Evolutionary conservation across 2,797 vertebrate genomes (phyloP).

Genomic region (Catostomus latipinnis): DNA sequence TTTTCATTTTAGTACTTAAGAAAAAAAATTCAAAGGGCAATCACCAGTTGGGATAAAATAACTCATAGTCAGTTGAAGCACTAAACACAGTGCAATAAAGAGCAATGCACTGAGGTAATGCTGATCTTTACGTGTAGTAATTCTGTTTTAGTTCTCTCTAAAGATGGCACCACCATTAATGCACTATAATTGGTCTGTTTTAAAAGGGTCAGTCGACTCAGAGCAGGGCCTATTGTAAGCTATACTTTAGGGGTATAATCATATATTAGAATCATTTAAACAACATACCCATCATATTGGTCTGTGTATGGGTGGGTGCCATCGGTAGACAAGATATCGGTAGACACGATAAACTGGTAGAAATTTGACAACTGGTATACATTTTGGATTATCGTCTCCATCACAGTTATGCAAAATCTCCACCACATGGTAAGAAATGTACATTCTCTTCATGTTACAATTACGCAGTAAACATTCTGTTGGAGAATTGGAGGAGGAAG

Average conservation of each 20-base stretch:
- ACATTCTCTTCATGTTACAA: no score
- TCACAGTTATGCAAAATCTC: no score
- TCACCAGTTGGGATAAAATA: constrained; percentile 23
- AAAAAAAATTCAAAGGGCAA: constrained; percentile 7
- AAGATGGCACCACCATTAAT: constrained; percentile 32
- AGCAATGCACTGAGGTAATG: constrained; percentile 31
- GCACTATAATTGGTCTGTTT: constrained; percentile 40
- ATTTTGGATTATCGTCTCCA: no score
- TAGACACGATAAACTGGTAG: no score
- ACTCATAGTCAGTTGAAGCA: constrained; percentile 4
- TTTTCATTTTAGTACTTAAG: constrained; percentile 21
- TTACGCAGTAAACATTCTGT: no score
- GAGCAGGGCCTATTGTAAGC: background rate
- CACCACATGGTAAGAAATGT: no score
- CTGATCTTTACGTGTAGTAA: constrained; percentile 32
- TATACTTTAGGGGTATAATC: constrained; percentile 20
- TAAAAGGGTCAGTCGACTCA: constrained; percentile 31
- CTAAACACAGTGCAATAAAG: constrained; percentile 21
- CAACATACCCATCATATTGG: background rate
- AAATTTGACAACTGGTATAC: no score
- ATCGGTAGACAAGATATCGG: no score
- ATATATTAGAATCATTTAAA: constrained; percentile 33
- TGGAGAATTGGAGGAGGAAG: no score
- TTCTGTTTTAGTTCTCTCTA: constrained; percentile 23
- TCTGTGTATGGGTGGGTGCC: no score